phyloP scores from a whole-genome alignment of 2,797 vertebrate genomes.

The Paramormyrops hopkinsi region DNA sequence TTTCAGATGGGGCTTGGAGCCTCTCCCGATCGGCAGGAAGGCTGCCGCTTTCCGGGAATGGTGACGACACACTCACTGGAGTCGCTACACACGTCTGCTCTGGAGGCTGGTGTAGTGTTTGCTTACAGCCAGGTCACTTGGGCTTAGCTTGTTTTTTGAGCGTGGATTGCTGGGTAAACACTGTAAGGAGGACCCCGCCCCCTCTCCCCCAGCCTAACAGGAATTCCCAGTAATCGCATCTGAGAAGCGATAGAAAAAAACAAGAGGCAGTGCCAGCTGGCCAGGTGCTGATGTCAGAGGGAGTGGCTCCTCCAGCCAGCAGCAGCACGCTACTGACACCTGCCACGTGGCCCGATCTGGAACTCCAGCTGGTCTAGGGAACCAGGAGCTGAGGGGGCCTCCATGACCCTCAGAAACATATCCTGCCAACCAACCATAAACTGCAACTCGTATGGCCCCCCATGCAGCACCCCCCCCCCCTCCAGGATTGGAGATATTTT shows the following conservation, averaged over 20 bases:
- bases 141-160: background rate
- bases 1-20: background rate
- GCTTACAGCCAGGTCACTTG: background rate
- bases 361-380: background rate
- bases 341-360: background rate
- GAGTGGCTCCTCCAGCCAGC: background rate
- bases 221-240: background rate
- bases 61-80: background rate
- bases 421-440: background rate
- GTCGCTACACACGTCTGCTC: background rate
- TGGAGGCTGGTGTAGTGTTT: background rate
- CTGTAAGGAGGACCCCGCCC: background rate
- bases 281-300: background rate
- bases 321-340: background rate
- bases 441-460: too few species aligned
- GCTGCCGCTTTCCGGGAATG: background rate
- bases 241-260: background rate
- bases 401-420: background rate
- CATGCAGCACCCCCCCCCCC: background rate
- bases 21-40: background rate
- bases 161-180: background rate
- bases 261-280: background rate
- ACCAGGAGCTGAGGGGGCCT: background rate
- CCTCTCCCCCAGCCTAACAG: background rate
- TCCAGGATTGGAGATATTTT: background rate